These are phyloP conservation scores for Cinclus cinclus DNA, from an alignment of 2,113 vertebrate species.

Conservation along the genomic window DNA sequence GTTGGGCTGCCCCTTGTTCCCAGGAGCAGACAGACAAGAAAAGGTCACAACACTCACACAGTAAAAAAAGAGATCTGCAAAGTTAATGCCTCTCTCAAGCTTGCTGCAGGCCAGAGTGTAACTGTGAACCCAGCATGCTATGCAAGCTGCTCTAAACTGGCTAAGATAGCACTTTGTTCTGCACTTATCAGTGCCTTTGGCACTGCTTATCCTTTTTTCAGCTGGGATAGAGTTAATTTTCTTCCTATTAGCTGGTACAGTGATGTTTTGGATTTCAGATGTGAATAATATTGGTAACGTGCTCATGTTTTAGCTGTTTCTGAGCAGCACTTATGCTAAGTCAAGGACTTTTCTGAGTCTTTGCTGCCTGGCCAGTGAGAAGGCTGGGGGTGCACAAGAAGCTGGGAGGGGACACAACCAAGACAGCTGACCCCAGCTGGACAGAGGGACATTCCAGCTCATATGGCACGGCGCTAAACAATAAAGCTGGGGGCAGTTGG, in stretches of 20 bases:
- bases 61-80: neutral
- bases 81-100: neutral
- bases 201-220: neutral
- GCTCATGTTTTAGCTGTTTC: neutral
- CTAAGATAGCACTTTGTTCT: neutral
- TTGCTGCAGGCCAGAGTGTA: neutral
- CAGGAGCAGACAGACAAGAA: neutral
- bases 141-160: neutral
- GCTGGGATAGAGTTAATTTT: neutral
- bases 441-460: neutral
- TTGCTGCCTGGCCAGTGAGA: fast-evolving
- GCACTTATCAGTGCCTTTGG: neutral
- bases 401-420: neutral
- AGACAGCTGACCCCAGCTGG: neutral
- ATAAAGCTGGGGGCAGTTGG: neutral
- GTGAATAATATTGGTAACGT: neutral
- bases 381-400: neutral
- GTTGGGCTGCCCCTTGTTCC: neutral
- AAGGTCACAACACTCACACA: neutral
- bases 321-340: neutral
- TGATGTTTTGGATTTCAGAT: neutral
- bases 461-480: neutral
- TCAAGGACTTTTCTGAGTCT: neutral
- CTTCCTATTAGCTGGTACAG: neutral
- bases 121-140: neutral